Base-by-base conservation (phyloP, 2,113 vertebrate species). In the Gnathonemus echidnorhynchus region DNA sequence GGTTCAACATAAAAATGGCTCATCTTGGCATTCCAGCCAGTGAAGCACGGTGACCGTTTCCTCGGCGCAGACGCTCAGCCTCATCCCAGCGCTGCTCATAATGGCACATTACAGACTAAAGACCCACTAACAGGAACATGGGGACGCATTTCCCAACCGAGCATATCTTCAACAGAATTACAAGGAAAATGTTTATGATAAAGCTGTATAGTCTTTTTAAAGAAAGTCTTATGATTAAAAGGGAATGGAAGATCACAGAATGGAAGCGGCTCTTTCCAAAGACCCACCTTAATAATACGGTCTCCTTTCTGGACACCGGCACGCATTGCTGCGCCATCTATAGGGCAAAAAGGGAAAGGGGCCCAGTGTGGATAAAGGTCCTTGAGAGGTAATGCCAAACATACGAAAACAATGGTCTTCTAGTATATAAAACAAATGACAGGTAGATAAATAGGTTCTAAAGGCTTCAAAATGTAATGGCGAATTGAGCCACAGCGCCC, bases 291-390 rank as follows among this genome's bases (percentile, higher is more conserved):
- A 93, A 99, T 98, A 95, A 99, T 99, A 90, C 98, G 95, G 90
- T 99, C 98, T 91, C 98, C 98, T 66, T 97, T 99, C 94, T 99
- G 98, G 88, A 99, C 98, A 85, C 98, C 98, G 90, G 98, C 98
- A 92, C 98, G 97, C 97, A 99, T 99, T n/a, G 98, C 98, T 94
- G 98, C 98, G 95, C 98, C 98, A 99, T 99, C 98, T 99, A 80
- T 2, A 91, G 90, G 42, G 42, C 11, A 35, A 94, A 35, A 87
- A 58, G 52, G 39, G 35, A 42, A 15, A 13, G n/a, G 42, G 42
- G 39, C 1, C 48, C 45, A 50, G 45, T 49, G 15, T 27, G 46
- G 48, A 35, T 3, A 90, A 10, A 91, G 89, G n/a, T 87, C 50
- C 5, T 15, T 35, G 35, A 2, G 5, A 80, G 35, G 10, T 31